These are phyloP conservation scores for Melanotaenia boesemani DNA, from an alignment of 2,797 vertebrate species.

Conservation along the genomic window DNA sequence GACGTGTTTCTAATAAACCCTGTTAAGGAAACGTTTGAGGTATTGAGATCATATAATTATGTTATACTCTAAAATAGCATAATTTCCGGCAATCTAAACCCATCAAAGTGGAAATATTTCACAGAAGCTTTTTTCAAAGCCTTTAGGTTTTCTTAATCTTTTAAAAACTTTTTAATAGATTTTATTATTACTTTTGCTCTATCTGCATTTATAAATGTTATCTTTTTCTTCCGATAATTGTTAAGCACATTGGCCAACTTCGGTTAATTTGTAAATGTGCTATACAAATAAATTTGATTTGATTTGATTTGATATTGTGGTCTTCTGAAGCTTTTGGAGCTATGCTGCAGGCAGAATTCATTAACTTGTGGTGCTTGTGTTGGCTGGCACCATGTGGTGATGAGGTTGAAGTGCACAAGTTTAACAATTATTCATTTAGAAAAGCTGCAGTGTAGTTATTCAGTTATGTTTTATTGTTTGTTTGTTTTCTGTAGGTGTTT, in stretches of 20 bases:
- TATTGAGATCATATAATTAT: neutral
- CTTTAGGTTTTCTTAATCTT: no score
- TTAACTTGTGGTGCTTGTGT: constrained; percentile 12
- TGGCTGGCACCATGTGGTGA: constrained; percentile 48
- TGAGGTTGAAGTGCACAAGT: constrained; percentile 74
- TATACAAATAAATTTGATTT: no score
- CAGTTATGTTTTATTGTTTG: no score
- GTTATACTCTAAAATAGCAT: neutral
- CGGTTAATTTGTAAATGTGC: no score
- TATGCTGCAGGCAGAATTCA: neutral
- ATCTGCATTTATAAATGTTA: no score
- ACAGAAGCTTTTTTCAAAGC: neutral
- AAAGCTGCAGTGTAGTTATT: neutral
- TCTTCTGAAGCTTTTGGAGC: neutral
- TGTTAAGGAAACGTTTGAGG: no score
- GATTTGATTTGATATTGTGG: neutral
- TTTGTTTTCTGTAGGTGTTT: constrained; percentile 70
- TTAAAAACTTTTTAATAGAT: no score
- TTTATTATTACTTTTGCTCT: no score
- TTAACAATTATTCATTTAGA: neutral
- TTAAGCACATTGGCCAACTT: no score
- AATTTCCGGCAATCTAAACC: neutral
- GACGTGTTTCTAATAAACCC: neutral
- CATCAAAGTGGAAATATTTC: neutral
- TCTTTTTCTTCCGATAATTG: no score